Evolutionary conservation across 92 coral and sea anemone genomes (phyloP), one percentile per base, ranked within the genome.

Genomic region (Palythoa caribaeorum): DNA sequence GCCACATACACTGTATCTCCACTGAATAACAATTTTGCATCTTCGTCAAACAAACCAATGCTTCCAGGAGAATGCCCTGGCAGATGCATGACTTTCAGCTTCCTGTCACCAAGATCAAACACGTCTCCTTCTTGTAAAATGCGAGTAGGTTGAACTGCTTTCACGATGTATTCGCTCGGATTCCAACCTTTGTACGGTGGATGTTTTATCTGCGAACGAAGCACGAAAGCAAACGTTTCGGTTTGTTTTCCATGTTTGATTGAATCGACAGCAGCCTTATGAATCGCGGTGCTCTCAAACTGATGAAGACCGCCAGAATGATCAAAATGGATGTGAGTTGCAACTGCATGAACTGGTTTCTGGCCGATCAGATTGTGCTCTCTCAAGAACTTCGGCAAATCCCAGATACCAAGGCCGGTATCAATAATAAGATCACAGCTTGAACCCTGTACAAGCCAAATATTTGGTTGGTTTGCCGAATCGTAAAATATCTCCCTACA

Each of bases 271-370:
- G 28, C 28, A 28, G 28, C 28, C 28, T 28, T 28, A 28, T 28
- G 28, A 28, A 28, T 28, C 28, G 96, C 91, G 54, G 93, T 90
- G 87, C 88, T 83, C 65, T 93, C 96, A 70, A 94, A 94, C 93
- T 94, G 98, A 78, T 94, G 93, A 16, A 94, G 84, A 3, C 98
- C 98, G 11, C 98, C 98, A 0, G 96, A 93, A 79, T 94, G 98
- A 84, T 94, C 98, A 71, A 93, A 94, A 54, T 94, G 98, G 78
- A 93, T 76, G 53, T 94, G 98, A 3, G 98, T 91, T 17, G 98
- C 98, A 6, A 94, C 94, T 16, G 94, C 98, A 69, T 91, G 69
- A 28, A 89, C 93, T 10, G 93, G 98, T 15, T 79, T 87, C 28
- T 84, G 65, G 9, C 96, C 94, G 36, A 94, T 91, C 38, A 94